phyloP scores from a whole-genome alignment of 2,797 vertebrate species.

The Pipistrellus nathusii region DNA sequence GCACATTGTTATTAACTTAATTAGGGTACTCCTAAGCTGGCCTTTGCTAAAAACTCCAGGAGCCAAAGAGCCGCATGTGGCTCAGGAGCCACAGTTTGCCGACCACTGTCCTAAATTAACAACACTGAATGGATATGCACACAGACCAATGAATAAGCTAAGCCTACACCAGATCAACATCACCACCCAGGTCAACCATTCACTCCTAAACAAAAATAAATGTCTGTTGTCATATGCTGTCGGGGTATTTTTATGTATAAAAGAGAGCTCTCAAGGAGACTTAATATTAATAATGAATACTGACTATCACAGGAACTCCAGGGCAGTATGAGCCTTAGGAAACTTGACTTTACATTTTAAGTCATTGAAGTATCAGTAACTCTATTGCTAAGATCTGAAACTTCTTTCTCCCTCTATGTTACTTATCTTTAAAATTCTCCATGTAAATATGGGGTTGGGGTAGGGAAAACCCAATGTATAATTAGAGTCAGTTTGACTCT shows the following conservation, averaged over 20 bases:
- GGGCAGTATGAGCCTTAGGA: not conserved
- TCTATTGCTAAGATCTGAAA: not conserved
- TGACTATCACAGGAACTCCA: not conserved
- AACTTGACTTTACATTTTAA: not conserved
- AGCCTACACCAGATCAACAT: not conserved
- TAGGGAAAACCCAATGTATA: not conserved
- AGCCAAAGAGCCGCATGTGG: no score
- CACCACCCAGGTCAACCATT: not conserved
- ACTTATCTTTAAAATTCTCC: not conserved
- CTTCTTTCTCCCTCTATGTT: not conserved
- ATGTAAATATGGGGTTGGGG: not conserved
- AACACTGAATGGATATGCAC: not conserved
- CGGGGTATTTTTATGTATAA: not conserved
- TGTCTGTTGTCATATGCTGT: not conserved
- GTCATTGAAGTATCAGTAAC: not conserved
- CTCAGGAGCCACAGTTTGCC: no score
- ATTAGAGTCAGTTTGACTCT: not conserved
- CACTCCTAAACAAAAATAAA: not conserved
- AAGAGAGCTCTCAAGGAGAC: not conserved
- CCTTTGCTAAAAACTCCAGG: no score
- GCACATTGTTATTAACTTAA: no score
- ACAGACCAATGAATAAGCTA: not conserved
- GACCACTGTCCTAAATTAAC: not conserved
- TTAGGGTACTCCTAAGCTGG: no score
- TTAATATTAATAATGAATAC: not conserved